Conservation (phyloP, 2,888 invertebrate species). For the Creontiades dilutus region DNA sequence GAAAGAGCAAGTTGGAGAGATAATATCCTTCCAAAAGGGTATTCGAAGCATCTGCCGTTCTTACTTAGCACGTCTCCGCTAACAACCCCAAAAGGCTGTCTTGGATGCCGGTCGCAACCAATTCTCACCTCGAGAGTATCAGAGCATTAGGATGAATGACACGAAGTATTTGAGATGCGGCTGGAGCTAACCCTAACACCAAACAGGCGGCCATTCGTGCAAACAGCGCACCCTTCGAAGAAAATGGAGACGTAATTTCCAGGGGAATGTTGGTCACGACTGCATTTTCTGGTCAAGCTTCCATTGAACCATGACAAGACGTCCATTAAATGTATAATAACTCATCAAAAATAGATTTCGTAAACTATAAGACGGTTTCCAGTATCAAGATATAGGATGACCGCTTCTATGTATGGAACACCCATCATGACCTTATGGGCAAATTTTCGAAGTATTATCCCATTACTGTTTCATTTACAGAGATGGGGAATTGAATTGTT, state of each 20-base stretch:
- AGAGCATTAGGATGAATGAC: slow-evolving; percentile 70
- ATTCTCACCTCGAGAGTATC: slow-evolving; percentile 67
- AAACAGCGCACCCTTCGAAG: slow-evolving; percentile 48
- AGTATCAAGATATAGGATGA: too few relatives aligned
- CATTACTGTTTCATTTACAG: too few relatives aligned
- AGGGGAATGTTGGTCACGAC: background rate
- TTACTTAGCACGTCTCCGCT: slow-evolving; percentile 60
- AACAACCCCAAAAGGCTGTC: slow-evolving; percentile 47
- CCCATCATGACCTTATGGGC: too few relatives aligned
- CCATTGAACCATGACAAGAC: too few relatives aligned
- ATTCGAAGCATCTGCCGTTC: slow-evolving; percentile 60
- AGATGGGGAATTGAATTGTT: too few relatives aligned
- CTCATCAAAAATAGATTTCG: too few relatives aligned
- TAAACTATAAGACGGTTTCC: too few relatives aligned
- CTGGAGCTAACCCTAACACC: slow-evolving; percentile 30
- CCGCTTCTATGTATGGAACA: too few relatives aligned
- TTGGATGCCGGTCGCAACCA: slow-evolving; percentile 50
- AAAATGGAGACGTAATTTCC: slow-evolving; percentile 18
- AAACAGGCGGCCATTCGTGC: slow-evolving; percentile 48
- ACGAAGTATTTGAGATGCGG: slow-evolving; percentile 62
- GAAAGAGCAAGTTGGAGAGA: slow-evolving; percentile 36
- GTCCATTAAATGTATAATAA: too few relatives aligned
- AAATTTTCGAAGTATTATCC: too few relatives aligned
- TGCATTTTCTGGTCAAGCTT: background rate
- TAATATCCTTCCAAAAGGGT: background rate